phyloP scores from a whole-genome alignment of 2,113 vertebrate genomes.

The Onychostoma macrolepis region DNA sequence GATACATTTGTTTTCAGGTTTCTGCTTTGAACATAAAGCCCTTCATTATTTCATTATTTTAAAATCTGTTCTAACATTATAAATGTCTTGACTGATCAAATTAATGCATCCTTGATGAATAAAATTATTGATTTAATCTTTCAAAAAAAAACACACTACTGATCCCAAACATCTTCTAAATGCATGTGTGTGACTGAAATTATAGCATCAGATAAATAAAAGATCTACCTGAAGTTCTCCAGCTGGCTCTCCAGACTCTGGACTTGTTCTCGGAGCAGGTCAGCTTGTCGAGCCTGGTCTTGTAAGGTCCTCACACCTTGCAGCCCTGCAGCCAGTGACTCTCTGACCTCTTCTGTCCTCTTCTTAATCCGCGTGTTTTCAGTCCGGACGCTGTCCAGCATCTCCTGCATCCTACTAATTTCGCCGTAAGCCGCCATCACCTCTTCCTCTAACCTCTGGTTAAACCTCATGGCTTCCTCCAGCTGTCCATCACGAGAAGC shows the following conservation, averaged over 20 bases:
- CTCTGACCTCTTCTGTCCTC: conserved; percentile 73
- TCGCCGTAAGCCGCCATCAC: conserved; percentile 68
- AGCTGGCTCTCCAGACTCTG: conserved; percentile 69
- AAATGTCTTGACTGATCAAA: neutral
- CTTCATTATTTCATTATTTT: too few species aligned
- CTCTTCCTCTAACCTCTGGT: conserved; percentile 74
- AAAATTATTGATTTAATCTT: neutral
- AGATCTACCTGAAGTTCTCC: conserved; percentile 67
- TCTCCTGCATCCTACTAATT: conserved; percentile 63
- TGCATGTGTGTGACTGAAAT: neutral
- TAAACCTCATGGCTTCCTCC: conserved; percentile 77
- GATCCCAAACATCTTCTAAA: neutral
- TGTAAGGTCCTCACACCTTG: conserved; percentile 73
- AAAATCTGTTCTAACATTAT: neutral
- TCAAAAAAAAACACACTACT: neutral
- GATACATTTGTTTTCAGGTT: neutral
- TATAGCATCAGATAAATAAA: neutral
- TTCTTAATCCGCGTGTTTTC: conserved; percentile 75
- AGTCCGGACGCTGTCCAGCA: conserved; percentile 63
- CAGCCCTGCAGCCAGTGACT: conserved; percentile 70
- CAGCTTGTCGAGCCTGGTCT: conserved; percentile 69
- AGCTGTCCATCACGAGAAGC: conserved; percentile 77
- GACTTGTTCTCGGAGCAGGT: conserved; percentile 68
- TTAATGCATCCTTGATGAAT: neutral
- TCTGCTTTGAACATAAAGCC: too few species aligned